phyloP scores from a whole-genome alignment of 2,888 invertebrate species.

The Zonitis immaculata region DNA sequence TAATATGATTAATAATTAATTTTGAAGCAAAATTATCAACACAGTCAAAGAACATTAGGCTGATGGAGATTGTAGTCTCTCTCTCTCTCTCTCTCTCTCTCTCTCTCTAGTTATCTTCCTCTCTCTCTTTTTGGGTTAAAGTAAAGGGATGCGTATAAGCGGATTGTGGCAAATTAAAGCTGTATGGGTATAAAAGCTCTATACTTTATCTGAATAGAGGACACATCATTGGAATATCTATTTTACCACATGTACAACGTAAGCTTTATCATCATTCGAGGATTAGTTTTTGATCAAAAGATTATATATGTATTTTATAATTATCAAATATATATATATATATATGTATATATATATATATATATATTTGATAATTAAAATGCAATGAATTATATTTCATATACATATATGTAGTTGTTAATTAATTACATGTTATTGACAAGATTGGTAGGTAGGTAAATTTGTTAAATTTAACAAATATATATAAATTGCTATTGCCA shows the following conservation, averaged over 20 bases:
- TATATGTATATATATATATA: too few species aligned
- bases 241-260: constrained; percentile 12
- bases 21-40: constrained; percentile 6
- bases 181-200: constrained; percentile 35
- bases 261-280: constrained; percentile 36
- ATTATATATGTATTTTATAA: constrained; percentile 7
- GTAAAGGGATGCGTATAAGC: constrained; percentile 39
- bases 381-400: neutral
- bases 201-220: constrained; percentile 28
- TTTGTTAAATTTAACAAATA: neutral
- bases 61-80: constrained; percentile 21
- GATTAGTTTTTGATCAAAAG: constrained; percentile 40
- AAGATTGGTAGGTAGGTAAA: neutral
- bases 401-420: neutral
- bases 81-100: constrained; percentile 23
- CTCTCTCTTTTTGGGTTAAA: constrained; percentile 15
- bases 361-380: too few species aligned
- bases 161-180: constrained; percentile 42
- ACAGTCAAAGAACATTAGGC: neutral
- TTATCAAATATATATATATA: too few species aligned
- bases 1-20: constrained; percentile 3
- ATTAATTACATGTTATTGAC: neutral
- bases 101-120: constrained; percentile 23
- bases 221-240: constrained; percentile 25
- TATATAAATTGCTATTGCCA: neutral